Conservation (phyloP, 1,140 invertebrate species). For the Hylaeus volcanicus region DNA sequence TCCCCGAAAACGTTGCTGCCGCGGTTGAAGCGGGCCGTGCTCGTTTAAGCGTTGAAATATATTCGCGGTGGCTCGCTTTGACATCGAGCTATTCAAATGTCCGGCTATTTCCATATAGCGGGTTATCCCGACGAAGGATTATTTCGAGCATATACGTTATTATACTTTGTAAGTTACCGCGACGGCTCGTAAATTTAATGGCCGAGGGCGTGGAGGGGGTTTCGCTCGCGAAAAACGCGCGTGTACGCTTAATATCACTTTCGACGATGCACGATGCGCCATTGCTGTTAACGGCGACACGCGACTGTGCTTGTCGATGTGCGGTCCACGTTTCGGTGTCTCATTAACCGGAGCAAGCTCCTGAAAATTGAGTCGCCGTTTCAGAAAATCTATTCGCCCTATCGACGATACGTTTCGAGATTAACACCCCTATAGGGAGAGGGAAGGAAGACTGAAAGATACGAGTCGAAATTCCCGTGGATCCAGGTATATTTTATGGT, state of each 20-base stretch:
- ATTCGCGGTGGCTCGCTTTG: conserved; percentile 29
- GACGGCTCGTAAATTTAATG: conserved; percentile 50
- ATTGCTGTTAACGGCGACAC: not conserved
- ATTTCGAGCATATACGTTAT: conserved; percentile 46
- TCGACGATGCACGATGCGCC: not conserved
- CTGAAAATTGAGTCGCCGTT: not conserved
- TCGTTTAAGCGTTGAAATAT: conserved; percentile 38
- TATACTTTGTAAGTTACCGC: conserved; percentile 45
- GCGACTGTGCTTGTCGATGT: not conserved
- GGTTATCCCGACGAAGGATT: conserved; percentile 36
- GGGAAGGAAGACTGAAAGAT: no score
- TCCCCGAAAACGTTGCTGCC: not conserved
- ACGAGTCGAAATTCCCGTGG: no score
- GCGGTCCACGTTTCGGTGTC: not conserved
- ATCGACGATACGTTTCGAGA: not conserved
- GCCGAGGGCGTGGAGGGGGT: not conserved
- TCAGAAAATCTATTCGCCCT: not conserved
- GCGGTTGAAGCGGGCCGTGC: not conserved
- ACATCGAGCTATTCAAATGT: conserved; percentile 42
- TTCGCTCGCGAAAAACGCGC: conserved; percentile 21
- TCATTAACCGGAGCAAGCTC: not conserved
- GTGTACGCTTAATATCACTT: conserved; percentile 28
- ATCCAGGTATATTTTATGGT: no score
- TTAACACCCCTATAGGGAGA: not conserved
- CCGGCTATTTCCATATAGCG: conserved; percentile 48